Evolutionary conservation across 2,888 invertebrate genomes (phyloP).

Genomic region (Theristus sp.): DNA sequence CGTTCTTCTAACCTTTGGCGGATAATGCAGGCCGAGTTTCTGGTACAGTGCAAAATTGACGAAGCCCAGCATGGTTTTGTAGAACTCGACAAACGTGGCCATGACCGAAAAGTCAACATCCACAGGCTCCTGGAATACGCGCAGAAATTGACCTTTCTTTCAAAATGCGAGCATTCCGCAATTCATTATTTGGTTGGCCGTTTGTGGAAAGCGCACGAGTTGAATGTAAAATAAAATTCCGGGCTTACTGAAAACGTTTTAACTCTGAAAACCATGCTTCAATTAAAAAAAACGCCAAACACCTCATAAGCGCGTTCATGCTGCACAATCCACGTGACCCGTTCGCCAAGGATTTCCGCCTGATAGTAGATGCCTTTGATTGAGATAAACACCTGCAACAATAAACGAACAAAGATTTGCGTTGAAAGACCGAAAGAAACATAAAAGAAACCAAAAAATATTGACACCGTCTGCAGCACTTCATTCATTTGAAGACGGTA

Average conservation of each 20-base stretch:
- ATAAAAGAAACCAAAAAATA: no score
- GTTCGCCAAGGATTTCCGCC: constrained; percentile 82
- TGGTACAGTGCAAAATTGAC: constrained; percentile 79
- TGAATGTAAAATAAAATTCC: no score
- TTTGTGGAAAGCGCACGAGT: no score
- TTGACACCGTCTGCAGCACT: no score
- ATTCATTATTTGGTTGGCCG: no score
- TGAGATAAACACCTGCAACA: constrained; percentile 53
- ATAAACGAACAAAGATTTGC: no score
- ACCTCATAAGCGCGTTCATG: constrained; percentile 56
- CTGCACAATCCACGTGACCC: constrained; percentile 87
- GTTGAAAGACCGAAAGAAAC: no score
- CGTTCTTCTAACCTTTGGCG: constrained; percentile 61
- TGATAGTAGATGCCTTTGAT: constrained; percentile 97
- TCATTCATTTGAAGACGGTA: neutral
- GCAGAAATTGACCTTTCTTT: neutral
- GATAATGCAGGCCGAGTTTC: constrained; percentile 70
- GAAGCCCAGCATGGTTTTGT: constrained; percentile 79
- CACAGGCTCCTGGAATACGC: constrained; percentile 46
- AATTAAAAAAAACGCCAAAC: neutral
- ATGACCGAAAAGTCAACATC: constrained; percentile 93
- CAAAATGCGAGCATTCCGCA: no score
- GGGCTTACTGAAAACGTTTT: no score
- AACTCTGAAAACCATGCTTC: no score
- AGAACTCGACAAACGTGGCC: constrained; percentile 93